Evolutionary conservation across 2,113 vertebrate species (phyloP).

Genomic region (Columba janthina): DNA sequence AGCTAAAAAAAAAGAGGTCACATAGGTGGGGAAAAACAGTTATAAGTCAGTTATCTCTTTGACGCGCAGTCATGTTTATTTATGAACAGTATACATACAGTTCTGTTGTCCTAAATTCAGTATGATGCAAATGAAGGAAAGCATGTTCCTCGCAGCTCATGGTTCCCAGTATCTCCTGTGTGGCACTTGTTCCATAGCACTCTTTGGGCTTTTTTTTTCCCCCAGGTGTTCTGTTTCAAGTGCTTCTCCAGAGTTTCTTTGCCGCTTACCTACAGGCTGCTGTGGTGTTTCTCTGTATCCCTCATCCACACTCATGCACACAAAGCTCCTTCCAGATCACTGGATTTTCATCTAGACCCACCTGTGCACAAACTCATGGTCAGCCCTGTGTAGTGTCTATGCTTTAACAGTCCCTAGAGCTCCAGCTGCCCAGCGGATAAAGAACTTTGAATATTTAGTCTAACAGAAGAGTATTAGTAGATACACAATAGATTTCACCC

Average conservation of each 20-base stretch:
- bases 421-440: not conserved
- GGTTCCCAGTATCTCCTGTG: not conserved
- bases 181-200: not conserved
- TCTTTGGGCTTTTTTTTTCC: not conserved
- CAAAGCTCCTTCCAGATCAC: not conserved
- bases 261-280: not conserved
- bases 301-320: not conserved
- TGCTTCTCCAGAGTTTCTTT: not conserved
- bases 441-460: not conserved
- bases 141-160: not conserved
- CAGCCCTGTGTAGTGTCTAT: not conserved
- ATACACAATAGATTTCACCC: not conserved
- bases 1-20: conserved; percentile 48
- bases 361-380: not conserved
- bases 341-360: not conserved
- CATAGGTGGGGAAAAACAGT: conserved; percentile 29
- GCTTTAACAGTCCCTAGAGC: not conserved
- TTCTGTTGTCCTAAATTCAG: conserved; percentile 40
- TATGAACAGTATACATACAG: not conserved
- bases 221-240: not conserved
- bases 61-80: not conserved
- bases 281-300: not conserved
- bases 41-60: conserved; percentile 43
- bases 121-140: not conserved
- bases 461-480: not conserved